Conservation (phyloP, 2,797 vertebrate species). For the Cossypha dichroa region DNA sequence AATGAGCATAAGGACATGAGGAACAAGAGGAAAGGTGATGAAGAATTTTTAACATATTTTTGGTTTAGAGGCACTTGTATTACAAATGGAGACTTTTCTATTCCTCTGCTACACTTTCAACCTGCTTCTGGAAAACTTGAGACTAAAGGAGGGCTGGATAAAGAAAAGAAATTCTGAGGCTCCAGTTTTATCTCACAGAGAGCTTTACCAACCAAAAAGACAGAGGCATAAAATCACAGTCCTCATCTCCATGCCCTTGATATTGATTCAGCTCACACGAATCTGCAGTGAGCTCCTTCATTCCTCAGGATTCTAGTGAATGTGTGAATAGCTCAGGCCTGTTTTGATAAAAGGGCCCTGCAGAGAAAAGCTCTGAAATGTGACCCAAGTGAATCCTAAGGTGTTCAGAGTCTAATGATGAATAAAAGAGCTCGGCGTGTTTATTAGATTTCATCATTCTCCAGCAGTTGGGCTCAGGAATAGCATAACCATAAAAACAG, state of each 20-base stretch:
- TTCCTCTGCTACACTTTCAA: not conserved
- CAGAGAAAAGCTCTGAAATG: not conserved
- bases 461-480: not conserved
- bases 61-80: not conserved
- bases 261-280: not conserved
- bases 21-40: not conserved
- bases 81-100: not conserved
- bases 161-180: not conserved
- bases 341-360: not conserved
- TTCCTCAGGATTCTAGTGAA: not conserved
- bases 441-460: not conserved
- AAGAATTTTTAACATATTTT: not conserved
- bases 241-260: not conserved
- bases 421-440: not conserved
- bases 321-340: not conserved
- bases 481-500: not conserved
- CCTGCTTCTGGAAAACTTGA: not conserved
- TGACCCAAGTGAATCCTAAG: slow-evolving; percentile 8
- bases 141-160: not conserved
- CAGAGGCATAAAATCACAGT: not conserved
- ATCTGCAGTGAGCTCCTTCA: not conserved
- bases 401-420: not conserved
- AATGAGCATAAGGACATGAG: not conserved
- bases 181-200: not conserved
- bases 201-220: not conserved